Base-by-base conservation (phyloP, 2,888 invertebrate genomes). In the Limnephilus marmoratus region DNA sequence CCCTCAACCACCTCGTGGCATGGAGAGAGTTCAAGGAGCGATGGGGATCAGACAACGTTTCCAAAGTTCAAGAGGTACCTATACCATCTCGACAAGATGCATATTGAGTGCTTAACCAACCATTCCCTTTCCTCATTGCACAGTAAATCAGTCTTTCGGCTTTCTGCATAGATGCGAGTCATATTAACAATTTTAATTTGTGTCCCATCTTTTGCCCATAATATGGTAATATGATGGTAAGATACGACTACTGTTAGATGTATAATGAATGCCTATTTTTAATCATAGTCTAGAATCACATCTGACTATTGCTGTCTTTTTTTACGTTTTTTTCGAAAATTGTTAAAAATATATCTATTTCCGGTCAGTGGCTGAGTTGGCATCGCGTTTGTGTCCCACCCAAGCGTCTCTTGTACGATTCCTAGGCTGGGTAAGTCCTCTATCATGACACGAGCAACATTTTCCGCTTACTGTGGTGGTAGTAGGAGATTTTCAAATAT, bases 1-100 rank as follows among this genome's bases (percentile, higher is more conserved):
- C 91, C 31, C 83, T 93, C 82, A 89, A 91, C 5, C 94, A 94
- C 90, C 87, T 94, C 86, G 91, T 92, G 90, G 88, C 90, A 7
- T 94, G 94, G 94, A 91, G 91, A 87, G 94, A 94, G 24, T 85
- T 94, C 89, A 90, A 91, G 81, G 93, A 93, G 80, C 90, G 93
- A 80, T 94, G 94, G 94, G 93, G 93, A 2, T 93, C 93, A 37
- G 93, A 92, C 37, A 92, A 90, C 87, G 92, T 93, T 53, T 83
- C 31, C 29, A 92, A 89, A 87, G 90, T 88, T 9, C 87, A 93
- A 90, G 93, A 93, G 93, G 93, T 93, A 93, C n/a, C 15, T 49
- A 37, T 80, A 31, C 81, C 12, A 53, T 53, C 68, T 68, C n/a
- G 68, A 68, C 18, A 18, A 9, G 68, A 68, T 68, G 37, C 31